Conservation (phyloP, 2,888 invertebrate genomes). For the Trichopria drosophilae region DNA sequence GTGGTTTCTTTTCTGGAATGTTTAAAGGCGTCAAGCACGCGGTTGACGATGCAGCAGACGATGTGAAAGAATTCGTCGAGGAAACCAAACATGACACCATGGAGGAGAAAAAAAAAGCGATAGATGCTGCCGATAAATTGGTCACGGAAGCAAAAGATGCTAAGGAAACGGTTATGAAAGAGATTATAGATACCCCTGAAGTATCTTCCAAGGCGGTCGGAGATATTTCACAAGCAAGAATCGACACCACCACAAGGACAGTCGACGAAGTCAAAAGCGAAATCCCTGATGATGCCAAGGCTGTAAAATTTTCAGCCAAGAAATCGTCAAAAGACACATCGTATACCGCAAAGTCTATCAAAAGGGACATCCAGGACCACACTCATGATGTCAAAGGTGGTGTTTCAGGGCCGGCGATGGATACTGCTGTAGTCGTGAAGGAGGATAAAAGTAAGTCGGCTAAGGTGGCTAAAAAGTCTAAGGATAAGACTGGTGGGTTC, state of each 20-base stretch:
- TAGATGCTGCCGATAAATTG: constrained; percentile 32
- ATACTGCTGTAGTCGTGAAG: neutral
- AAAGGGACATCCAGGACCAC: neutral
- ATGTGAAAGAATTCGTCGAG: constrained; percentile 52
- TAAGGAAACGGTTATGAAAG: constrained; percentile 46
- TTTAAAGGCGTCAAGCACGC: constrained; percentile 34
- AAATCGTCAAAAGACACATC: constrained; percentile 3
- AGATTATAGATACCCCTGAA: constrained; percentile 12
- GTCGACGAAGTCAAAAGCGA: constrained; percentile 21
- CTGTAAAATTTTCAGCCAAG: neutral
- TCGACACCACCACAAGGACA: no score
- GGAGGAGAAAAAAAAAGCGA: constrained; percentile 40
- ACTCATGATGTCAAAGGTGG: neutral
- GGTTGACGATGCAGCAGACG: constrained; percentile 29
- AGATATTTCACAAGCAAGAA: neutral
- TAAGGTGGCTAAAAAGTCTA: constrained; percentile 4
- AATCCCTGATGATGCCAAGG: neutral
- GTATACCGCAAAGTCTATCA: neutral
- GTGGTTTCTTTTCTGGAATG: constrained; percentile 40
- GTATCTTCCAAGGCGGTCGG: no score
- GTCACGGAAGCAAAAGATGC: constrained; percentile 32
- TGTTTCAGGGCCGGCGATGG: no score
- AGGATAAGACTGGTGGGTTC: constrained; percentile 20
- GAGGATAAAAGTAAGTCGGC: neutral
- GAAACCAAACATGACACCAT: constrained; percentile 33